Percentiles rank a stretch among this genome's conserved stretches.
Evolutionary conservation across 30 jellyfish, hydroid and myxozoan species (phyloP).

Genomic region (Hydractinia symbiolongicarpus): DNA sequence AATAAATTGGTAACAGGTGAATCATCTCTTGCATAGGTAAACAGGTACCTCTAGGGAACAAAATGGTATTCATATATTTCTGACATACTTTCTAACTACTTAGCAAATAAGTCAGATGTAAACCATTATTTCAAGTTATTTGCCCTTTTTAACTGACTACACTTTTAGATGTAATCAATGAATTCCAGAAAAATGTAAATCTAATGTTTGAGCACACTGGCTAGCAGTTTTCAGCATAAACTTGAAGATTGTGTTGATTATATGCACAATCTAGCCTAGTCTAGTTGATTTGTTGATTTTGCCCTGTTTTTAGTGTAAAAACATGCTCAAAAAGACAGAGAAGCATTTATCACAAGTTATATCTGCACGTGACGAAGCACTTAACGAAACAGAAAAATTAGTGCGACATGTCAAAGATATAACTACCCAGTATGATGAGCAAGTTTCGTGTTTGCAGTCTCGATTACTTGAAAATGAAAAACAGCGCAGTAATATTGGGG

Average conservation of each 20-base stretch:
- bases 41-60: too few species aligned
- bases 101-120: too few species aligned
- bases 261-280: not conserved
- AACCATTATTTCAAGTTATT: too few species aligned
- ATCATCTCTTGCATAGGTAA: too few species aligned
- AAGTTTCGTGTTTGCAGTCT: not conserved
- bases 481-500: not conserved
- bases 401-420: not conserved
- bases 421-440: not conserved
- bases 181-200: too few species aligned
- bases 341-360: not conserved
- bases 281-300: not conserved
- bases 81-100: too few species aligned
- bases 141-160: too few species aligned
- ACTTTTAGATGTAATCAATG: too few species aligned
- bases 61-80: too few species aligned
- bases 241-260: not conserved
- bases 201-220: too few species aligned
- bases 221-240: too few species aligned
- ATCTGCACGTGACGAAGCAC: constrained; percentile 13
- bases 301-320: not conserved
- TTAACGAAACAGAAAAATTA: not conserved
- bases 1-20: too few species aligned
- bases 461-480: not conserved
- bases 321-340: not conserved